Conservation (phyloP, 2,797 vertebrate genomes). For the Galaxias olidus region DNA sequence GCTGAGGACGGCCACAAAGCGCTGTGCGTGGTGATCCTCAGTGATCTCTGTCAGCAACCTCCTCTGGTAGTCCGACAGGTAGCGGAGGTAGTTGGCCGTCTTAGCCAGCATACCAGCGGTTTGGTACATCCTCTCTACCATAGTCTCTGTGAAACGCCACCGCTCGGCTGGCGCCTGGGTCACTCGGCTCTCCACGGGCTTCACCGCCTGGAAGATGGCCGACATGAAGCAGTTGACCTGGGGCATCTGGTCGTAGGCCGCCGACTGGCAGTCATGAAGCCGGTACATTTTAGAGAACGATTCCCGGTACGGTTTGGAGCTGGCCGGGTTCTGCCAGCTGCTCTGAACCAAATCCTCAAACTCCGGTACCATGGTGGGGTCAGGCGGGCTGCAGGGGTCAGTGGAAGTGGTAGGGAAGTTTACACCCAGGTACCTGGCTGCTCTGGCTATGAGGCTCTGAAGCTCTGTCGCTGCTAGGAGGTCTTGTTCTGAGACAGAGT, state of each 20-base stretch:
- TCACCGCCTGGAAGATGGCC: constrained; percentile 50
- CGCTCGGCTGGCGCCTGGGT: constrained; percentile 17
- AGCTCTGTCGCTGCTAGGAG: constrained; percentile 38
- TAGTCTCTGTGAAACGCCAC: constrained; percentile 37
- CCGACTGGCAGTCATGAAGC: constrained; percentile 46
- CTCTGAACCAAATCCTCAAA: constrained; percentile 50
- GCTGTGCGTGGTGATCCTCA: constrained; percentile 29
- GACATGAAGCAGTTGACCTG: constrained; percentile 51
- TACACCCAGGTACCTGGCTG: constrained; percentile 41
- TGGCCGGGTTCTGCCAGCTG: constrained; percentile 51
- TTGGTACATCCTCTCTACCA: constrained; percentile 48
- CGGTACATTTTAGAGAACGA: constrained; percentile 46
- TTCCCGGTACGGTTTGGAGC: constrained; percentile 38
- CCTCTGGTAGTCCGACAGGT: constrained; percentile 53
- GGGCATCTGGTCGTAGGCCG: constrained; percentile 47
- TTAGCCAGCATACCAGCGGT: constrained; percentile 52
- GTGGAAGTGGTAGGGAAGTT: constrained; percentile 26
- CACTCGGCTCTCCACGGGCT: constrained; percentile 35
- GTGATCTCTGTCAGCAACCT: constrained; percentile 40
- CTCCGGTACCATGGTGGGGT: constrained; percentile 46
- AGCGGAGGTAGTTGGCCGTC: constrained; percentile 50
- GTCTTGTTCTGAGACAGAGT: constrained; percentile 31
- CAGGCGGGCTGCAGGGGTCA: constrained; percentile 3
- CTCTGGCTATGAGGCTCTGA: constrained; percentile 45
- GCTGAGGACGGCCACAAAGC: constrained; percentile 24